These are phyloP conservation scores for Vultur gryphus DNA, from an alignment of 2,797 vertebrate species.

Conservation along the genomic window DNA sequence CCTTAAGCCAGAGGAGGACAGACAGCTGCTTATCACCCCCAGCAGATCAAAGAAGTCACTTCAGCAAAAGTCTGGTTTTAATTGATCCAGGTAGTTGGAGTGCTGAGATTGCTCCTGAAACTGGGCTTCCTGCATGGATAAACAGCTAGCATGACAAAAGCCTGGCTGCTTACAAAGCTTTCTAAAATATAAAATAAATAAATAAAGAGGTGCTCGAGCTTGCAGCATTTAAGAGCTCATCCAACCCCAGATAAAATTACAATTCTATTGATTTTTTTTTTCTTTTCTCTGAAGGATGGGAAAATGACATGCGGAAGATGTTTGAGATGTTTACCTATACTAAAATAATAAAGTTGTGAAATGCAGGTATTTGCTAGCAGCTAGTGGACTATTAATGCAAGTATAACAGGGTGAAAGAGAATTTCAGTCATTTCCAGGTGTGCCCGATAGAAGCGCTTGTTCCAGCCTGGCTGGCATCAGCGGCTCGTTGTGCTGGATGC, in stretches of 20 bases:
- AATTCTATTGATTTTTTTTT: background rate
- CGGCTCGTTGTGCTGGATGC: background rate
- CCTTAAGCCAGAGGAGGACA: background rate
- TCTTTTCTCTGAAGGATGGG: background rate
- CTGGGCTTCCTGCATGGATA: background rate
- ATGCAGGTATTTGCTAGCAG: background rate
- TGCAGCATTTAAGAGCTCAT: background rate
- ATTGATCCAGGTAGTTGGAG: background rate
- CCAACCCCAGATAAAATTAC: background rate
- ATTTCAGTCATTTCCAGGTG: background rate
- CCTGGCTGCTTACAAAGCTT: conserved; percentile 42
- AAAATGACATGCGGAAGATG: background rate
- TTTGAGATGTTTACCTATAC: background rate
- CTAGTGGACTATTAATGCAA: background rate
- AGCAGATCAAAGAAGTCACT: background rate
- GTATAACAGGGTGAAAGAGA: background rate
- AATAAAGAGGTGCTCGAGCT: background rate
- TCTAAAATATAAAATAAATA: conserved; percentile 41
- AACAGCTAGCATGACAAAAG: background rate
- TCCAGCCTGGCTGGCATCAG: background rate
- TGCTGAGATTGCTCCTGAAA: background rate
- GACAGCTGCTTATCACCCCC: background rate
- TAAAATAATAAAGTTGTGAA: background rate
- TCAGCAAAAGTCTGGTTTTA: background rate
- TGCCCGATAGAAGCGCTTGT: background rate